These are phyloP conservation scores for Lasius fuliginosus DNA, from an alignment of 2,888 invertebrate species.

Conservation along the genomic window DNA sequence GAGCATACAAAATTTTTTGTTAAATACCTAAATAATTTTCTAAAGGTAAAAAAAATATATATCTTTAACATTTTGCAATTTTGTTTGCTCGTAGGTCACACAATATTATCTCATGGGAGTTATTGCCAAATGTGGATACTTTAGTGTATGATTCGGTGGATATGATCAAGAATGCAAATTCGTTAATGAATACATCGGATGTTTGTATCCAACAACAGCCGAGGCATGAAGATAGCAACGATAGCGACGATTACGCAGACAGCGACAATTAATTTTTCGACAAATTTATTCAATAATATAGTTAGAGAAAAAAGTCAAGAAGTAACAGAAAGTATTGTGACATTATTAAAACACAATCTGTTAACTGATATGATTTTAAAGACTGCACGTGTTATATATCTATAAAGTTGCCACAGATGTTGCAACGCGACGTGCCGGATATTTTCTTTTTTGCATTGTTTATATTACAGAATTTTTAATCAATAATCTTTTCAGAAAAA, in stretches of 20 bases:
- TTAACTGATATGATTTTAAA: constrained; percentile 1
- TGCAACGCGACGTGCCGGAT: not conserved
- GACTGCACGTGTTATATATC: not conserved
- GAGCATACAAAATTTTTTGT: constrained; percentile 3
- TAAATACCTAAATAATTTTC: not conserved
- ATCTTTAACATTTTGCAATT: constrained; percentile 9
- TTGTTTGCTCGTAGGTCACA: constrained; percentile 75
- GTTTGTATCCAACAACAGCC: constrained; percentile 70
- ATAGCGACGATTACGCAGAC: constrained; percentile 85
- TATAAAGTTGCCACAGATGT: not conserved
- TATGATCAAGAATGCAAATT: constrained; percentile 63
- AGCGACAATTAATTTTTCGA: constrained; percentile 81
- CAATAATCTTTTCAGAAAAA: constrained; percentile 1
- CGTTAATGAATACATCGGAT: constrained; percentile 37
- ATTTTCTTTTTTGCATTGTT: constrained; percentile 4
- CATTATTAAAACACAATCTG: not conserved
- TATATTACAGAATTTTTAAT: constrained; percentile 9
- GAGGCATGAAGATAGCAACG: constrained; percentile 83
- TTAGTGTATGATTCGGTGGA: constrained; percentile 83
- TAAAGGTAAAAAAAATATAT: not conserved
- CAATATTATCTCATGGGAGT: constrained; percentile 87
- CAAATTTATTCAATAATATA: not conserved
- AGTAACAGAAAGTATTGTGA: constrained; percentile 23
- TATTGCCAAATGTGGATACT: constrained; percentile 90
- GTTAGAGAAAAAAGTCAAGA: not conserved